Evolutionary conservation across 2,888 invertebrate genomes (phyloP), one percentile per base, ranked within the genome.

Genomic region (Arenicola marina): DNA sequence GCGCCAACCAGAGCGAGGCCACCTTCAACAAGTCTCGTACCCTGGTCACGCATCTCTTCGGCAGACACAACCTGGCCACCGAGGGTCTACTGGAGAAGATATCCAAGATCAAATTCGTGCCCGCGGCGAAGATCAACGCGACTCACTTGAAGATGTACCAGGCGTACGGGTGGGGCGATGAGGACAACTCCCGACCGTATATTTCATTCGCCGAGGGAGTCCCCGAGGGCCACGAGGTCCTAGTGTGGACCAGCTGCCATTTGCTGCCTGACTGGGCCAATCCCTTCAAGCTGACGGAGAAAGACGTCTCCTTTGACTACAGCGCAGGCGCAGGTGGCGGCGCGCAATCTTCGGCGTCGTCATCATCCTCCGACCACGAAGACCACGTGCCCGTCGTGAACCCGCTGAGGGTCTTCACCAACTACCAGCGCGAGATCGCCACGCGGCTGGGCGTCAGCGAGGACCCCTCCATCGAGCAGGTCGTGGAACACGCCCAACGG

Each of bases 261-360:
- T 55, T 73, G 7, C 63, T 73, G 1, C 73, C 73, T 4, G 56
- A 66, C 57, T 73, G 73, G 73, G 73, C 73, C 0, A 68, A 73
- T 64, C 72, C 72, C 1, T 56, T 57, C 53, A 56, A 68, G 34
- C 64, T 69, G 18, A 64, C 61, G 38, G 51, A 44, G 28, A 48
- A 57, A 31, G 71, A 72, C 21, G 62, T 66, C 18, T 24, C n/a
- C 31, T 59, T 45, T 18, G 51, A 62, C 26, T 61, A 60, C 38
- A 59, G 44, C 2, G 44, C 31, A 1, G 51, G 38, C 15, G 4
- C 26, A 4, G 31, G 21, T 31, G 29, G 11, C 4, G 15, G 4
- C n/a, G 26, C 7, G 7, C n/a, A n/a, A n/a, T n/a, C n/a, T n/a
- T n/a, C n/a, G n/a, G n/a, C n/a, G n/a, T n/a, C n/a, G n/a, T n/a